Conservation (phyloP, 1,140 invertebrate species). For the Leptinotarsa undecemlineata region DNA sequence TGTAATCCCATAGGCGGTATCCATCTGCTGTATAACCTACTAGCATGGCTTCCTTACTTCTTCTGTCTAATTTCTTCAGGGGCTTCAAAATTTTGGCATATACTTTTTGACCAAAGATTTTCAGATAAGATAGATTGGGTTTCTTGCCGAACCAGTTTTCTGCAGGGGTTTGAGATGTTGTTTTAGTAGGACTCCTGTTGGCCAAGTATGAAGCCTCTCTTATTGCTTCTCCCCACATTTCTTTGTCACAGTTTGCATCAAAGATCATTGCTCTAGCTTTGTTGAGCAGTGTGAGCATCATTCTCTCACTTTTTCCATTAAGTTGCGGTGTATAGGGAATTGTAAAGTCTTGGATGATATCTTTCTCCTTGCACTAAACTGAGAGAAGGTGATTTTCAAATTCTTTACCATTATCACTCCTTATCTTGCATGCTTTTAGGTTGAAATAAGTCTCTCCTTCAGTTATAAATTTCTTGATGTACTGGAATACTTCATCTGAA, state of each 20-base stretch:
- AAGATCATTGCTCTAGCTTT: conserved; percentile 50
- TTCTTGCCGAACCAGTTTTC: conserved; percentile 48
- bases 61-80: conserved; percentile 21
- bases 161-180: conserved; percentile 38
- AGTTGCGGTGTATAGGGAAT: conserved; percentile 50
- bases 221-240: conserved; percentile 50
- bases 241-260: conserved; percentile 37
- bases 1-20: not conserved
- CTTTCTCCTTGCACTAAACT: conserved; percentile 27
- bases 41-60: conserved; percentile 23
- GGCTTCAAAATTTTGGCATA: conserved; percentile 32
- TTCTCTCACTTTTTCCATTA: conserved; percentile 54
- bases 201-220: conserved; percentile 38
- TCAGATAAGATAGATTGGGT: conserved; percentile 42
- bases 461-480: conserved; percentile 25
- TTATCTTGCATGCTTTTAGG: not conserved
- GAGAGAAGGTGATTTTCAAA: conserved; percentile 23
- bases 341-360: conserved; percentile 36
- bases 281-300: conserved; percentile 51
- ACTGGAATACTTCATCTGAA: conserved; percentile 18
- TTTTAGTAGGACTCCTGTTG: conserved; percentile 41
- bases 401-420: conserved; percentile 38
- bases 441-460: not conserved
- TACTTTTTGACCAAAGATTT: conserved; percentile 45
- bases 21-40: conserved; percentile 31